Conservation (phyloP, 2,113 vertebrate genomes). For the Brienomyrus brachyistius region DNA sequence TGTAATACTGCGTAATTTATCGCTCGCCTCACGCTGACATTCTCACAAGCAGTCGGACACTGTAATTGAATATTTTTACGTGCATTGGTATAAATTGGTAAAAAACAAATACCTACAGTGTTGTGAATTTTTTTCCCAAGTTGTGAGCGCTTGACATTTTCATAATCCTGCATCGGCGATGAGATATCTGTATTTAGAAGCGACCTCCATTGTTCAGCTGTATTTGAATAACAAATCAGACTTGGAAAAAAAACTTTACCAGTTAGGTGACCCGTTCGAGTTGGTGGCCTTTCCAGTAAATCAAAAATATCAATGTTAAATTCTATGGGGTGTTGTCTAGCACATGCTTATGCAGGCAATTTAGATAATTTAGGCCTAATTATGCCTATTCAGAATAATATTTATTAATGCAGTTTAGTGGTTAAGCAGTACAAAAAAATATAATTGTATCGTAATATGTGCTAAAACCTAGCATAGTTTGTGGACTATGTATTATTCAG, state of each 20-base stretch:
- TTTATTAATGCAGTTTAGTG: neutral
- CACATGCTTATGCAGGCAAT: neutral
- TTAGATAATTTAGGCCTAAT: neutral
- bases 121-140: neutral
- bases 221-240: constrained; percentile 3
- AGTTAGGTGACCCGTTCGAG: neutral
- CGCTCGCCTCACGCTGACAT: neutral
- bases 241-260: neutral
- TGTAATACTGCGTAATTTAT: neutral
- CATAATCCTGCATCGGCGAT: neutral
- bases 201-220: neutral
- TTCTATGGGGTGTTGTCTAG: neutral
- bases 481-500: neutral
- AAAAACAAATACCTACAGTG: neutral
- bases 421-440: neutral
- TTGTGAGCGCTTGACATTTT: neutral
- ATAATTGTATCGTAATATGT: neutral
- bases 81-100: neutral
- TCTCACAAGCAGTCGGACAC: neutral
- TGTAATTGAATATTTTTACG: neutral
- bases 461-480: neutral
- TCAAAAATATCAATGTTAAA: neutral
- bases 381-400: neutral
- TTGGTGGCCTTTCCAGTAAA: neutral
- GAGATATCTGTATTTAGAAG: neutral